Evolutionary conservation across 2,113 vertebrate species (phyloP).

Genomic region (Gallinago jamesoni): DNA sequence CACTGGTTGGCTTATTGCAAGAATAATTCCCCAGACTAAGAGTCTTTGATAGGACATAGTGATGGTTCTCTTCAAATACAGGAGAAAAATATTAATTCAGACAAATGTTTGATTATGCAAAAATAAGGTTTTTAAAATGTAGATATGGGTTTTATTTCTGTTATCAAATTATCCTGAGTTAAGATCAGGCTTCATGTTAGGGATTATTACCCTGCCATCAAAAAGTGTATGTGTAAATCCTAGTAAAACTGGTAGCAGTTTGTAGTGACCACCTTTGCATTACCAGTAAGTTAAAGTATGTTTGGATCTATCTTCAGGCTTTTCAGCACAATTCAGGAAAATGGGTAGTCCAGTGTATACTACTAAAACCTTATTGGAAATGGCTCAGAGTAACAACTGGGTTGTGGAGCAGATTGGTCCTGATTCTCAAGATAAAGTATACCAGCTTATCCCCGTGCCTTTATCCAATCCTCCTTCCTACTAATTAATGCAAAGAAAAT

Average conservation of each 20-base stretch:
- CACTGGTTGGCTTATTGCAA: not conserved
- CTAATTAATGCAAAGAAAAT: not conserved
- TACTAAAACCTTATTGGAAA: not conserved
- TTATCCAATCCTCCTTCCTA: not conserved
- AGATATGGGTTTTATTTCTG: not conserved
- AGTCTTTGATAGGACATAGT: not conserved
- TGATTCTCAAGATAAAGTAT: not conserved
- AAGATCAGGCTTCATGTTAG: not conserved
- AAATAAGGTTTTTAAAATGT: not conserved
- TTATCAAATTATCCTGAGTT: not conserved
- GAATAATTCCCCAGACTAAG: not conserved
- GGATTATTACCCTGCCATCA: not conserved
- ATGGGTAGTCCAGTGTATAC: not conserved
- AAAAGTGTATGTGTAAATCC: not conserved
- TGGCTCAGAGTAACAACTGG: not conserved
- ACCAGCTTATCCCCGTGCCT: not conserved
- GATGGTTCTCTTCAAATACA: not conserved
- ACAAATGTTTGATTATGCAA: not conserved
- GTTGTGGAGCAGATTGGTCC: not conserved
- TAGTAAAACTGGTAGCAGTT: not conserved
- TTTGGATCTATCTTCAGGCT: not conserved
- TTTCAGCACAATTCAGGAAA: not conserved
- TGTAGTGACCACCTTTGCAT: not conserved
- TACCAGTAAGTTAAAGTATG: not conserved
- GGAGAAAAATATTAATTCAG: not conserved